phyloP scores from a whole-genome alignment of 2,797 vertebrate genomes.

The Botia almorhae region DNA sequence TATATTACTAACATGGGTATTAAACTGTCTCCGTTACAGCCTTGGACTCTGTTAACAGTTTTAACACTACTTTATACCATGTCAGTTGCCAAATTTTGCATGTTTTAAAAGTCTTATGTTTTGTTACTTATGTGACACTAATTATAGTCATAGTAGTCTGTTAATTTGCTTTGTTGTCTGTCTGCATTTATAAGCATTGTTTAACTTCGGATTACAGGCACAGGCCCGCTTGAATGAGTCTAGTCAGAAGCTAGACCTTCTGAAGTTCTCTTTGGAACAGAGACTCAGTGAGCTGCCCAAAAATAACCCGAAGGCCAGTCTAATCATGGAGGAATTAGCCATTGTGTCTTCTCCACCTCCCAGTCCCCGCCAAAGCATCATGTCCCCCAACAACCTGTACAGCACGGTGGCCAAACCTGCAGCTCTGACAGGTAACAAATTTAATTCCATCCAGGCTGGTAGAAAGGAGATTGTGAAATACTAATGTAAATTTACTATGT shows the following conservation, averaged over 20 bases:
- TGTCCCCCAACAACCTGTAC: conserved; percentile 86
- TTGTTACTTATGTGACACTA: neutral
- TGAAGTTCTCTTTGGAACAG: conserved; percentile 89
- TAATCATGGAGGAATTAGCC: conserved; percentile 87
- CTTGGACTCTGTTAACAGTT: too few species aligned
- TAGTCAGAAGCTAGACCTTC: conserved; percentile 88
- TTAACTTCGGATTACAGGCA: conserved; percentile 71
- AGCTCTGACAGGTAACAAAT: conserved; percentile 82
- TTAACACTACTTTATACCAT: too few species aligned
- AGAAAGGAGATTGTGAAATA: neutral
- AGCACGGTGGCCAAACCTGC: conserved; percentile 89
- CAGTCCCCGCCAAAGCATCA: conserved; percentile 85
- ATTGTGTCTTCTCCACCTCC: conserved; percentile 82
- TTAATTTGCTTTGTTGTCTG: neutral
- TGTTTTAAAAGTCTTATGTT: too few species aligned
- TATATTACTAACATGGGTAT: too few species aligned
- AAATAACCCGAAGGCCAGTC: conserved; percentile 86
- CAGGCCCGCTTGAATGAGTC: conserved; percentile 90
- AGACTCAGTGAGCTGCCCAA: conserved; percentile 87
- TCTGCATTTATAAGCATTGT: neutral
- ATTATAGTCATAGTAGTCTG: neutral
- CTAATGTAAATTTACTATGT: too few species aligned
- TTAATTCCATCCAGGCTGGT: neutral
- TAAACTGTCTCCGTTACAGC: too few species aligned
- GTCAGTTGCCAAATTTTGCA: too few species aligned